phyloP scores from a whole-genome alignment of 2,113 vertebrate species.

The Illadopsis cleaveri region DNA sequence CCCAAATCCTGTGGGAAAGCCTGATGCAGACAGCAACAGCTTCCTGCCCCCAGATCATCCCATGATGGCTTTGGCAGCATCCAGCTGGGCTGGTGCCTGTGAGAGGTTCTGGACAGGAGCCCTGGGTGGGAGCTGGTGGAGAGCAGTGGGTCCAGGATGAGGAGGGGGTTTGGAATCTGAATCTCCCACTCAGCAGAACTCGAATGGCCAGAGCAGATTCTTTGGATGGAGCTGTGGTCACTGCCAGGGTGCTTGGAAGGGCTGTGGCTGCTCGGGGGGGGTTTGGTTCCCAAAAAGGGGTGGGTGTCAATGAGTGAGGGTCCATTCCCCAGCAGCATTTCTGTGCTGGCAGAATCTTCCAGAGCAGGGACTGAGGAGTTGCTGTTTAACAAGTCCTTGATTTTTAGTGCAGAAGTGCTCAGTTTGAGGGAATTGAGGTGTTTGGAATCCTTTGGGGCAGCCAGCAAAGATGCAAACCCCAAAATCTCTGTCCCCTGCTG shows the following conservation, averaged over 20 bases:
- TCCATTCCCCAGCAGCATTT: accelerated
- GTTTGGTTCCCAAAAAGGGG: not conserved
- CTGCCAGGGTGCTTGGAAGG: not conserved
- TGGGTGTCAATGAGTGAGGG: not conserved
- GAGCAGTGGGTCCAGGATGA: not conserved
- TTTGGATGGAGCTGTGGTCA: accelerated
- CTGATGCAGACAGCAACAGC: not conserved
- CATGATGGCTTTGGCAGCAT: accelerated
- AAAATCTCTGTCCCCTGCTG: accelerated
- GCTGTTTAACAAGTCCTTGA: not conserved
- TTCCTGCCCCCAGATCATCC: not conserved
- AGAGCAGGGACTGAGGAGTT: not conserved
- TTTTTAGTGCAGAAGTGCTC: not conserved
- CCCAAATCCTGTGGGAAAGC: not conserved
- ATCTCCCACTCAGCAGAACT: not conserved
- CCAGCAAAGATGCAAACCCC: accelerated
- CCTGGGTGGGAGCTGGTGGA: not conserved
- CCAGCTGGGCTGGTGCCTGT: not conserved
- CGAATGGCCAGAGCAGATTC: accelerated
- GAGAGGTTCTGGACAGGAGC: not conserved
- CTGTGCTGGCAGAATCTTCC: not conserved
- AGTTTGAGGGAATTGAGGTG: not conserved
- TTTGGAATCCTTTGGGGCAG: not conserved
- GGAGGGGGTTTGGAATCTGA: not conserved
- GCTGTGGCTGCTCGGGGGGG: not conserved